Conservation (phyloP, 2,888 invertebrate genomes). For the Dryadula phaetusa region DNA sequence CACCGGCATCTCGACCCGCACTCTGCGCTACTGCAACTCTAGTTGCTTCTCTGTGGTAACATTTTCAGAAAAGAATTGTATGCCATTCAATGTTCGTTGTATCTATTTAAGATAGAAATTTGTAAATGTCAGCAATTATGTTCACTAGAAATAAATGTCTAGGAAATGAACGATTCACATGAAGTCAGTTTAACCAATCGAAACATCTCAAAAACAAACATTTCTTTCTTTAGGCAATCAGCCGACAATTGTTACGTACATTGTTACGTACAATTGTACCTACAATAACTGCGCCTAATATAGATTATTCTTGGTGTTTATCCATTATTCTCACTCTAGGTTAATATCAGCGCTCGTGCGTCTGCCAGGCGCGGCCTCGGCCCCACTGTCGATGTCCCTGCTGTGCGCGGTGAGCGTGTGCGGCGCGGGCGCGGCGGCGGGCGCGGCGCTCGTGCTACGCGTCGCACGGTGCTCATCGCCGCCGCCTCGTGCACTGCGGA, state of each 20-base stretch:
- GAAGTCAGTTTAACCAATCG: too few relatives aligned
- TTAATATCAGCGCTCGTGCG: constrained; percentile 60
- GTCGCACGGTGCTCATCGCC: constrained; percentile 52
- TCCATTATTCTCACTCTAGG: constrained; percentile 52
- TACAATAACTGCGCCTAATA: too few relatives aligned
- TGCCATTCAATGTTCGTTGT: not conserved
- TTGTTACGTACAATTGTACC: too few relatives aligned
- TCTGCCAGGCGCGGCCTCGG: constrained; percentile 55
- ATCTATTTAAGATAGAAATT: not conserved
- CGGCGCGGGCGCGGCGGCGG: constrained; percentile 54
- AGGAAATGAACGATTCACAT: too few relatives aligned
- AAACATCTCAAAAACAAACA: too few relatives aligned
- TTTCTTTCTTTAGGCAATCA: not conserved
- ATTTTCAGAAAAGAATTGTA: too few relatives aligned
- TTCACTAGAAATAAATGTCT: too few relatives aligned
- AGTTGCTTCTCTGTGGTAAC: constrained; percentile 63
- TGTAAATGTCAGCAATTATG: too few relatives aligned
- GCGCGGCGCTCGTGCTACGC: constrained; percentile 57
- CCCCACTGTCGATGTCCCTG: constrained; percentile 51
- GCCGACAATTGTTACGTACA: too few relatives aligned
- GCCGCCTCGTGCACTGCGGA: constrained; percentile 56
- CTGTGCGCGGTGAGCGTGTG: constrained; percentile 54
- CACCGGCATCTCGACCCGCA: constrained; percentile 58
- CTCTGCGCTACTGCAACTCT: constrained; percentile 68
- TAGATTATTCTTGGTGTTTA: too few relatives aligned